Evolutionary conservation across 2,888 invertebrate genomes (phyloP).

Genomic region (Gastracanthus pulcherrimus): DNA sequence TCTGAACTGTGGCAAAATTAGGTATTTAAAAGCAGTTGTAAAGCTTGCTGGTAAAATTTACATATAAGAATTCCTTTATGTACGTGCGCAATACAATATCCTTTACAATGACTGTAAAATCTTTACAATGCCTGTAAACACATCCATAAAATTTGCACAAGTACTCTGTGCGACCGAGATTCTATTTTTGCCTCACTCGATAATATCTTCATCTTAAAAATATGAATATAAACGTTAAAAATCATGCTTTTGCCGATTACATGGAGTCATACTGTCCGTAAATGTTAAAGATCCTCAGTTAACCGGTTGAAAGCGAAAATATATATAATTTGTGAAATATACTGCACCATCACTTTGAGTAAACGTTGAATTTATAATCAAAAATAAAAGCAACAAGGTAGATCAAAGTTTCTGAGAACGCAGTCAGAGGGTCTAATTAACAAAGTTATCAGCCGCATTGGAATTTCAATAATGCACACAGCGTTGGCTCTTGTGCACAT

Average conservation of each 20-base stretch:
- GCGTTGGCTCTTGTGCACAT: no score
- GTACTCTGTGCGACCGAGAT: neutral
- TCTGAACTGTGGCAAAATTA: neutral
- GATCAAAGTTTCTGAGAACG: no score
- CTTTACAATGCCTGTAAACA: neutral
- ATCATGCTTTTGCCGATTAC: no score
- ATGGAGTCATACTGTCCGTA: no score
- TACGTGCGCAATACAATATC: neutral
- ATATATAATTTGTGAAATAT: no score
- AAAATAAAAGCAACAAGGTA: no score
- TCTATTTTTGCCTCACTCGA: neutral
- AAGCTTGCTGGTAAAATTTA: neutral
- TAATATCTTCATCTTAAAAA: neutral
- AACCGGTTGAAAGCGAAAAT: no score
- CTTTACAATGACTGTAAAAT: neutral
- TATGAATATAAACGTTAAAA: no score
- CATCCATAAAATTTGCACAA: neutral
- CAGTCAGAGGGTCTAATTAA: neutral
- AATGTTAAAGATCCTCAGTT: no score
- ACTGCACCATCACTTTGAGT: no score
- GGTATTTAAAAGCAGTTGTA: neutral
- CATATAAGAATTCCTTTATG: neutral
- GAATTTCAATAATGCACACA: neutral
- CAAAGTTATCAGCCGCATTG: neutral
- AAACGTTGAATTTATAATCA: no score